Conservation (phyloP, 2,888 invertebrate species). For the Plagodis dolabraria region DNA sequence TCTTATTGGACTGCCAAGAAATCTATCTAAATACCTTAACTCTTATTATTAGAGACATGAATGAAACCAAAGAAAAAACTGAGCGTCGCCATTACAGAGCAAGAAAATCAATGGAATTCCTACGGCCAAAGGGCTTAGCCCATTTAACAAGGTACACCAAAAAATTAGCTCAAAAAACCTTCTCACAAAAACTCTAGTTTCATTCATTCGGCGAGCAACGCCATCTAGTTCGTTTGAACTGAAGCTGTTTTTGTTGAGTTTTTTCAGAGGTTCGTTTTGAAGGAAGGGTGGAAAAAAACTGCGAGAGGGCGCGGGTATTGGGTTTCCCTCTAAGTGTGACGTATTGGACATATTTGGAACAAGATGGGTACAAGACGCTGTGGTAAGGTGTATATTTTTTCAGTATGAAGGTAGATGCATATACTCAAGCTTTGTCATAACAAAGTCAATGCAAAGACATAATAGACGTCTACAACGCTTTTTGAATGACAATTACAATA, state of each 20-base stretch:
- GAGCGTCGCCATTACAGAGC: too few relatives aligned
- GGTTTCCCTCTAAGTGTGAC: constrained; percentile 9
- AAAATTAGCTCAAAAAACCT: constrained; percentile 20
- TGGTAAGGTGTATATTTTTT: constrained; percentile 7
- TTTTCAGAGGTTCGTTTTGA: constrained; percentile 21
- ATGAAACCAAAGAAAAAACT: too few relatives aligned
- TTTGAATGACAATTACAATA: too few relatives aligned
- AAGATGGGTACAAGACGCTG: constrained; percentile 20
- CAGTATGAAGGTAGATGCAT: too few relatives aligned
- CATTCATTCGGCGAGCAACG: constrained; percentile 25
- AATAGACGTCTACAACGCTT: too few relatives aligned
- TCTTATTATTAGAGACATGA: too few relatives aligned
- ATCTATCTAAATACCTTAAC: too few relatives aligned
- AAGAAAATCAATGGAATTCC: constrained; percentile 19
- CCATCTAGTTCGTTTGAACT: constrained; percentile 38
- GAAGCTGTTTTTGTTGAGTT: constrained; percentile 32
- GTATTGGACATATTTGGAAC: constrained; percentile 15
- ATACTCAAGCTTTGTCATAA: too few relatives aligned
- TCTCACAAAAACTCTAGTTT: constrained; percentile 17
- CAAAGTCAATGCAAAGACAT: too few relatives aligned
- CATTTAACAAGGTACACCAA: constrained; percentile 23
- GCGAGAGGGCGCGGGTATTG: constrained; percentile 15
- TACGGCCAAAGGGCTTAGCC: constrained; percentile 10
- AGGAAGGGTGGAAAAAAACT: constrained; percentile 20
- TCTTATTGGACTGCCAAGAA: too few relatives aligned